A percentile compares a stretch with the other conserved stretches of the same genome.
Conservation (phyloP, 92 coral and sea anemone species). For the Parazoanthus atlanticus region DNA sequence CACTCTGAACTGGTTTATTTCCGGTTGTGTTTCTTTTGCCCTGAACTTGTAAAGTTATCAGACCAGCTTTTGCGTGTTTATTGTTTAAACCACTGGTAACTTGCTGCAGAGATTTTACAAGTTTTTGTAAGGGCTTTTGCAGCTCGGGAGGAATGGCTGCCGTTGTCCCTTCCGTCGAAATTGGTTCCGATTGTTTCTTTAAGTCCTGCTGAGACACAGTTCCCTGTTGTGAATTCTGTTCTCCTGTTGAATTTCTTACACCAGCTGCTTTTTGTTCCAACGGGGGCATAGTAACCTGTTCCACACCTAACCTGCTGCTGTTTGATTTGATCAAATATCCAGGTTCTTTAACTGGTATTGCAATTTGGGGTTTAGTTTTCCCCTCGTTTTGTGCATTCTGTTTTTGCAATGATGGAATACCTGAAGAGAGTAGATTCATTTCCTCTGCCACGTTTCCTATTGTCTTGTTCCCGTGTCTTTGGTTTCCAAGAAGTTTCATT, state of each 20-base stretch:
- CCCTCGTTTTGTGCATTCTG: background rate
- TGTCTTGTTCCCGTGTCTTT: background rate
- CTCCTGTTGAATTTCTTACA: background rate
- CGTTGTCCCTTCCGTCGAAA: background rate
- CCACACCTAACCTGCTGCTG: background rate
- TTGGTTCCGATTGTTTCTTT: background rate
- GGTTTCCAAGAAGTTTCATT: background rate
- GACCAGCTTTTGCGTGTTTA: background rate
- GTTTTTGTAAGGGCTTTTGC: constrained; percentile 19
- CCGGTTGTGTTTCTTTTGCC: background rate
- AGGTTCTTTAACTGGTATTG: background rate
- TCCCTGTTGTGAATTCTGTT: background rate
- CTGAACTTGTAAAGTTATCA: background rate
- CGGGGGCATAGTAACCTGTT: background rate
- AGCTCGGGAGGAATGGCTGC: background rate
- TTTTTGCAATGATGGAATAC: background rate
- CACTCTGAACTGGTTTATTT: background rate
- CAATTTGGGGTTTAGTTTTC: background rate
- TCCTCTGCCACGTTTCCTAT: background rate
- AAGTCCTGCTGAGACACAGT: background rate
- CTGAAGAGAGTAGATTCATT: background rate
- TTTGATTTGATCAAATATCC: background rate
- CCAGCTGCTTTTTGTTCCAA: background rate
- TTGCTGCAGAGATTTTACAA: constrained; percentile 14
- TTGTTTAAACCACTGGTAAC: background rate